Conservation (phyloP, 2,113 vertebrate genomes). For the Mus spicilegus region DNA sequence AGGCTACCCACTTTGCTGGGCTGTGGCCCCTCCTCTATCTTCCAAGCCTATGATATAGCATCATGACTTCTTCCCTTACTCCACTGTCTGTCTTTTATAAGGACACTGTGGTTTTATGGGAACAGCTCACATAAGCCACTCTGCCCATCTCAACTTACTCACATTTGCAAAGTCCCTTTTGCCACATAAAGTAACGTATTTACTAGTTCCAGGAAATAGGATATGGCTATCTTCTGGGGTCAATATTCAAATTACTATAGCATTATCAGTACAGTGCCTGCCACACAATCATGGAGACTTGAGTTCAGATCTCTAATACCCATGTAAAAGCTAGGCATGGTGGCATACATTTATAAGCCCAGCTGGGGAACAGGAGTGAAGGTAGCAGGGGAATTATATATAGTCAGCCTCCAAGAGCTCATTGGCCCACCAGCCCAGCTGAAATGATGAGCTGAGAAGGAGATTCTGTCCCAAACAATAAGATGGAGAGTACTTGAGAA, state of each 20-base stretch:
- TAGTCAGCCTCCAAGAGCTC: not conserved
- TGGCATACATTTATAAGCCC: not conserved
- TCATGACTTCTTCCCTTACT: not conserved
- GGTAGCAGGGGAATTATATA: not conserved
- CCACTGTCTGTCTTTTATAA: not conserved
- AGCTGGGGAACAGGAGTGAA: not conserved
- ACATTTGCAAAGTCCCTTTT: not conserved
- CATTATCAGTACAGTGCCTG: not conserved
- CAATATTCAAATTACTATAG: not conserved
- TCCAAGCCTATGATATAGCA: not conserved
- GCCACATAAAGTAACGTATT: not conserved
- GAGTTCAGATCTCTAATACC: not conserved
- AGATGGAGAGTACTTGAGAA: not conserved
- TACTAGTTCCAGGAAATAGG: constrained; percentile 2
- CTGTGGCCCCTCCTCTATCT: not conserved
- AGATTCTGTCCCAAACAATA: not conserved
- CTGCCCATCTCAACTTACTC: not conserved
- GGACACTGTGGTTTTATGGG: not conserved
- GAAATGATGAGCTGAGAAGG: not conserved
- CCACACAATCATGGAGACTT: too few species aligned
- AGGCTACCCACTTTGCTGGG: not conserved
- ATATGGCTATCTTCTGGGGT: not conserved
- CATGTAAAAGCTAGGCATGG: not conserved
- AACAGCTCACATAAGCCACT: not conserved
- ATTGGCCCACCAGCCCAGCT: not conserved